A percentile compares a stretch with the other conserved stretches of the same genome.
Conservation (phyloP, 2,888 invertebrate species). For the Caenorhabditis sp. region DNA sequence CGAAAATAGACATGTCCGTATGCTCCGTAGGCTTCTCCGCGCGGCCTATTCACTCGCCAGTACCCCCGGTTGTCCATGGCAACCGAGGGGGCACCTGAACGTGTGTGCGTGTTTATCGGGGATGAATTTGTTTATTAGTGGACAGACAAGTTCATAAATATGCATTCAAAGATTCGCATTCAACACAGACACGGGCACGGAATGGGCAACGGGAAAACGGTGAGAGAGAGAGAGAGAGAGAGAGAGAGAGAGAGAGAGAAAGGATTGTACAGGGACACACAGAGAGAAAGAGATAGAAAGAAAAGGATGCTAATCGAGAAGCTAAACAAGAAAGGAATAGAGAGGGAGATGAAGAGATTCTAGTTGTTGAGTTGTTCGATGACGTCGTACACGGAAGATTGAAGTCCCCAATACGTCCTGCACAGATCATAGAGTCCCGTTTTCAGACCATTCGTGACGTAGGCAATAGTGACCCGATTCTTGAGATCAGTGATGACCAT, state of each 20-base stretch:
- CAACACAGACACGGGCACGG: constrained; percentile 26
- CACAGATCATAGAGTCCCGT: constrained; percentile 64
- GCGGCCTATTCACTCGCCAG: too few species aligned
- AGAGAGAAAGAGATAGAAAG: background rate
- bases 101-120: background rate
- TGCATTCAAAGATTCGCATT: constrained; percentile 43
- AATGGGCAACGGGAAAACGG: constrained; percentile 1
- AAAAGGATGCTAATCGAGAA: constrained; percentile 12
- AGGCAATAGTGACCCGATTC: constrained; percentile 62
- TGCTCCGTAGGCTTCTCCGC: background rate
- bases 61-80: constrained; percentile 41
- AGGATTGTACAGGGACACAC: constrained; percentile 33
- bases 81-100: constrained; percentile 39
- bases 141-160: constrained; percentile 47
- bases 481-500: constrained; percentile 64
- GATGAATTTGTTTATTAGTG: constrained; percentile 30
- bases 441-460: constrained; percentile 69
- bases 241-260: background rate
- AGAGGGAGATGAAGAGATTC: background rate
- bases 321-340: constrained; percentile 10
- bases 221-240: background rate
- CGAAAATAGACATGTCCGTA: constrained; percentile 57
- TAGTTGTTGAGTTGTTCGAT: constrained; percentile 48
- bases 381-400: constrained; percentile 62
- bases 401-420: constrained; percentile 61